Base-by-base conservation (phyloP, 64 coral and sea anemone species). In the Anthopleura sola region DNA sequence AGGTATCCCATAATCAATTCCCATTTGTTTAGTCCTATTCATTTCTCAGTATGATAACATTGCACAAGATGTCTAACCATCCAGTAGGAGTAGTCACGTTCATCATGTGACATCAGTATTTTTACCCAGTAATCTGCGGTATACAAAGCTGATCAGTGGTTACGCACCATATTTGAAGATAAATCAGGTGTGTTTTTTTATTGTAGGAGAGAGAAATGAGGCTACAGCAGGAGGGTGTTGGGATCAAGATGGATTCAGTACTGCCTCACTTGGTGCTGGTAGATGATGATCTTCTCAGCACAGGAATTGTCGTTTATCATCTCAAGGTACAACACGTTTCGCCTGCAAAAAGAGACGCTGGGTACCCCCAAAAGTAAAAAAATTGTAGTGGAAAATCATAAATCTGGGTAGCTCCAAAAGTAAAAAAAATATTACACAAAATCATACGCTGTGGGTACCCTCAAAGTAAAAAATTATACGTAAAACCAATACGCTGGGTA, bases 211-310 rank as follows among this genome's bases (percentile, higher is more conserved):
- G 93, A 76, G 97, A 99, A 64, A 99, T 99, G 97, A 92, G 88
- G 49, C 53, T 99, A 36, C 87, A 92, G 78, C 86, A 92, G 50
- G 97, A 99, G 87, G 97, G 97, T 55, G 90, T 92, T 82, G 97
- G 97, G 23, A 99, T 99, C 87, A 99, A 99, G 78, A 99, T 99
- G 97, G 97, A 99, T 75, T 99, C 97, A 12, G 84, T 91, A 1
- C 87, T 95, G 48, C 97, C 97, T 64, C 97, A 99, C 69, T 85
- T 99, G 20, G 97, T 99, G 20, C 76, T 99, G 3, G 97, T 99
- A 15, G 93, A 95, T 48, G 97, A 99, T 75, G 97, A 99, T 78
- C 76, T 92, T 6, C 90, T 99, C 20, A 95, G 93, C 60, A 99
- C 97, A 5, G 97, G 93, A 2, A 99, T 99, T 56, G 91, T 92